A percentile compares a stretch with the other conserved stretches of the same genome.
Conservation (phyloP, 2,797 vertebrate species). For the Somateria mollissima region DNA sequence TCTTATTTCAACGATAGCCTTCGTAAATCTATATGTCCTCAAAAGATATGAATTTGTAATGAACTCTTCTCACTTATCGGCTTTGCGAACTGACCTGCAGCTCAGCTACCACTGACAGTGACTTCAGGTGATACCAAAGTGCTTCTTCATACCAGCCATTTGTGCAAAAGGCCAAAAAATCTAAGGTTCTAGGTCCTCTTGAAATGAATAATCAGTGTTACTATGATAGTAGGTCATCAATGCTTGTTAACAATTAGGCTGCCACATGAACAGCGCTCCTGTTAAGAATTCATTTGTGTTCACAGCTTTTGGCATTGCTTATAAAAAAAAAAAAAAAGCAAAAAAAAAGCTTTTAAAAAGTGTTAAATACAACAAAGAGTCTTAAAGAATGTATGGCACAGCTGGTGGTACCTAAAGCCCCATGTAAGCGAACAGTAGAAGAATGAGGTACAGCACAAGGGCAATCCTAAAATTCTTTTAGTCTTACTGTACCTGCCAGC, state of each 20-base stretch:
- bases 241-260: not conserved
- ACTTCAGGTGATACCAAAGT: not conserved
- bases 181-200: not conserved
- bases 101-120: not conserved
- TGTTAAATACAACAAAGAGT: not conserved
- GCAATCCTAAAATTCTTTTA: not conserved
- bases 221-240: not conserved
- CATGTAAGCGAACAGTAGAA: not conserved
- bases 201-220: not conserved
- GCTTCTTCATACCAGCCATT: not conserved
- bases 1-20: not conserved
- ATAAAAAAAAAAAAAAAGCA: too few relatives aligned
- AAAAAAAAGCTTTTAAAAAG: not conserved
- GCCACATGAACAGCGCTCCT: not conserved
- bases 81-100: not conserved
- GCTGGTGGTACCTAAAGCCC: not conserved
- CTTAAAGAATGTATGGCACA: accelerated
- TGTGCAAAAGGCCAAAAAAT: not conserved
- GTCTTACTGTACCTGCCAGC: not conserved
- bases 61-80: not conserved
- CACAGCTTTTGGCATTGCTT: not conserved
- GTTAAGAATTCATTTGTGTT: not conserved
- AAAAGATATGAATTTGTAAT: not conserved
- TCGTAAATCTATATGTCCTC: not conserved
- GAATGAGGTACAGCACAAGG: not conserved